Percentiles rank a stretch among this genome's conserved stretches.
Conservation (phyloP, 2,888 invertebrate species). For the Diarsia mendica region DNA sequence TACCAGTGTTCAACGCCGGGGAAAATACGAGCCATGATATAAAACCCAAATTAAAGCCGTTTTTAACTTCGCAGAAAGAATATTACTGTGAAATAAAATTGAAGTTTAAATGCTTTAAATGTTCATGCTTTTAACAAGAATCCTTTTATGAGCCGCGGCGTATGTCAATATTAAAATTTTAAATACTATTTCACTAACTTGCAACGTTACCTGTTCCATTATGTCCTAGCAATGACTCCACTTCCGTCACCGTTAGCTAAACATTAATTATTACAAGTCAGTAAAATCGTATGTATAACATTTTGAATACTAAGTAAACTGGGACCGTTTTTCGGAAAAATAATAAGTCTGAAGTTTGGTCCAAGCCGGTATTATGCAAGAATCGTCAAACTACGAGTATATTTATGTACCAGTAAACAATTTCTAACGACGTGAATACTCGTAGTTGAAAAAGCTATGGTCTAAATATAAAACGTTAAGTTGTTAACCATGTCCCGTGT, state of each 20-base stretch:
- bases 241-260: not conserved
- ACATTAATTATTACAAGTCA: not conserved
- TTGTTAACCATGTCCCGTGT: not conserved
- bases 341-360: not conserved
- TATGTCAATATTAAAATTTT: not conserved
- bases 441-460: not conserved
- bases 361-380: not conserved
- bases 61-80: constrained; percentile 36
- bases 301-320: not conserved
- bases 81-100: constrained; percentile 29
- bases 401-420: not conserved
- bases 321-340: not conserved
- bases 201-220: not conserved
- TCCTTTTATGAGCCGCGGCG: not conserved
- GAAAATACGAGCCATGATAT: constrained; percentile 40
- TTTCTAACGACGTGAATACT: not conserved
- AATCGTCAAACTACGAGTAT: not conserved
- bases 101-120: constrained; percentile 11
- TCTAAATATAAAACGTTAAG: not conserved
- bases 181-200: not conserved
- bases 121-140: constrained; percentile 12
- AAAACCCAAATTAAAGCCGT: constrained; percentile 51
- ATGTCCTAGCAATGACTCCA: not conserved
- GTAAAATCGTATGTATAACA: not conserved
- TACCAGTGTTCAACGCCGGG: constrained; percentile 25